Evolutionary conservation across 2,888 invertebrate genomes (phyloP), one percentile per base, ranked within the genome.

Genomic region (Adineta ricciae): DNA sequence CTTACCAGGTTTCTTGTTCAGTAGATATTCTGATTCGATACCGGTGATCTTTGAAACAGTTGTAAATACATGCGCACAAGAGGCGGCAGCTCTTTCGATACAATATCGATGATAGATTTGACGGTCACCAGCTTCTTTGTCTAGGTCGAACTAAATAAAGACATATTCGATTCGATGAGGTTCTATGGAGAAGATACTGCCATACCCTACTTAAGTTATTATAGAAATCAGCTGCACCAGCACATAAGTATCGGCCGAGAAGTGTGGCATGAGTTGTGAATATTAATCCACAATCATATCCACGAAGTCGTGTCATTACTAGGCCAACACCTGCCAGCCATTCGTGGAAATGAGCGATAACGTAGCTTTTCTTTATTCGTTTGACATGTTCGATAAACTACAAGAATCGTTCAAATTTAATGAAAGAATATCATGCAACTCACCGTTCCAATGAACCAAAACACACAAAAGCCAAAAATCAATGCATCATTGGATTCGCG

Each of bases 231-330:
- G 94, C 95, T 91, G 94, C 96, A 88, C 98, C 98, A 86, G 99
- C 99, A 91, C 98, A 99, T 87, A 99, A 91, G 89, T 98, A 99
- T 89, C 99, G 92, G 7, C 99, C 99, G 21, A 99, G 92, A 16
- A 99, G 93, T 0, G 99, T 99, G 1, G 99, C 99, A 91, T 99
- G 99, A 0, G 99, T 99, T 3, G 99, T 99, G 91, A 99, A 99
- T 73, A 99, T 95, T 0, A 98, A 97, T 5, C 97, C 95, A 2
- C 97, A 94, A 88, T 97, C 95, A 14, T 96, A 92, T 88, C 94
- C 94, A 86, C 95, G 93, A 7, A 94, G 94, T 87, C 97, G 93
- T 32, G 95, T 85, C 84, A 95, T 93, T 49, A 99, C 95, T 24
- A 99, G 93, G 0, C 96, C 98, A 36, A 97, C 93, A 14, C 97